A percentile compares a stretch with the other conserved stretches of the same genome.
These are phyloP conservation scores for Cremastinae sp. DNA, from an alignment of 2,888 invertebrate genomes.

Conservation along the genomic window DNA sequence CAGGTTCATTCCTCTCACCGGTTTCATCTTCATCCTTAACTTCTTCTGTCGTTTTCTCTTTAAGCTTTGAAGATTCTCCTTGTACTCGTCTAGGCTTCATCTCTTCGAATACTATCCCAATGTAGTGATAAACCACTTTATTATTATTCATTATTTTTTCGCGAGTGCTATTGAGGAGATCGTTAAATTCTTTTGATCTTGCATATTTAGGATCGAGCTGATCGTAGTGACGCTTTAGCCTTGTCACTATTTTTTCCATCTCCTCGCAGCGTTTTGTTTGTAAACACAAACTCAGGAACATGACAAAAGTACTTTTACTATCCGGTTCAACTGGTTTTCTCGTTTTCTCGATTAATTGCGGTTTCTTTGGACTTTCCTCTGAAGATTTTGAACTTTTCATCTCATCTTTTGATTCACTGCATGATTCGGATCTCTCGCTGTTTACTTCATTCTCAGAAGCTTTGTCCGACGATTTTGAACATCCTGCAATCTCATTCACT, in stretches of 20 bases:
- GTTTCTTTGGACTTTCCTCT: conserved; percentile 50
- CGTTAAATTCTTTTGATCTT: conserved; percentile 65
- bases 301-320: conserved; percentile 68
- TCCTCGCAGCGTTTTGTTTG: conserved; percentile 65
- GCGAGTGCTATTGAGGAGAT: conserved; percentile 67
- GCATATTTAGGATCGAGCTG: conserved; percentile 65
- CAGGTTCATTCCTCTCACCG: not conserved
- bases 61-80: conserved; percentile 7
- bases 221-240: conserved; percentile 70
- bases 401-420: not conserved
- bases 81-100: conserved; percentile 65
- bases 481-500: conserved; percentile 1
- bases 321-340: conserved; percentile 62
- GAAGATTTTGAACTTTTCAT: conserved; percentile 6
- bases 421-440: not conserved
- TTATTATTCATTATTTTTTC: conserved; percentile 58
- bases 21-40: not conserved
- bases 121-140: conserved; percentile 34
- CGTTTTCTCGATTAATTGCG: conserved; percentile 67
- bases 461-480: conserved; percentile 27
- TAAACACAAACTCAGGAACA: conserved; percentile 71
- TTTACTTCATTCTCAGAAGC: not conserved
- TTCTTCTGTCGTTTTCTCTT: too few relatives aligned
- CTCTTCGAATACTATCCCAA: conserved; percentile 65
- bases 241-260: conserved; percentile 70